phyloP scores from a whole-genome alignment of 37 sponge, comb jelly and placozoan species.

The Cliona cf. orientalis region DNA sequence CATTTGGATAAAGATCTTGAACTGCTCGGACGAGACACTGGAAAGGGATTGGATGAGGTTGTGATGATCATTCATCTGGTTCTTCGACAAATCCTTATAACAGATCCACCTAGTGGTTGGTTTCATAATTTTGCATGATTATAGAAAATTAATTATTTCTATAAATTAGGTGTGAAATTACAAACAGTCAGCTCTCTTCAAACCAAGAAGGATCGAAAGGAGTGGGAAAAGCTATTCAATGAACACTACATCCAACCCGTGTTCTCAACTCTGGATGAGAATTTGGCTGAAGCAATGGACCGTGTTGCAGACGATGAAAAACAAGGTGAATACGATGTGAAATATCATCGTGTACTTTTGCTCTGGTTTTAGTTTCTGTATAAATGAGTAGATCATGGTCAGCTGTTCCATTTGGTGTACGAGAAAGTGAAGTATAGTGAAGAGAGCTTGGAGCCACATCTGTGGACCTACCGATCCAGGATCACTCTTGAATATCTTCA shows the following conservation, averaged over 20 bases:
- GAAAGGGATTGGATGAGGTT: background rate
- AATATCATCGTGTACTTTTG: too few relatives aligned
- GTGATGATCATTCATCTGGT: background rate
- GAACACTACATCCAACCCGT: constrained; percentile 51
- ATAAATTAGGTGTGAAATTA: too few relatives aligned
- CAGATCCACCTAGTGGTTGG: background rate
- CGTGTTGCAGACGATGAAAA: constrained; percentile 52
- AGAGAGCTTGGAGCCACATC: constrained; percentile 36
- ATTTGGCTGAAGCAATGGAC: constrained; percentile 28
- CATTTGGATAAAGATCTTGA: background rate
- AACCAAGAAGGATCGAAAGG: constrained; percentile 9
- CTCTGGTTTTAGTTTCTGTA: too few relatives aligned
- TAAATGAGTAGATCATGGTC: constrained; percentile 79
- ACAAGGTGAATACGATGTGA: too few relatives aligned
- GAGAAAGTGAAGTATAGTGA: constrained; percentile 34
- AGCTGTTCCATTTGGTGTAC: constrained; percentile 65
- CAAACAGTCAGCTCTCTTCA: constrained; percentile 7
- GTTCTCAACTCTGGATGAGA: constrained; percentile 19
- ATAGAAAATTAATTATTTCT: background rate
- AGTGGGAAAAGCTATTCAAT: constrained; percentile 61
- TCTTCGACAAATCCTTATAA: background rate
- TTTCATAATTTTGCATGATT: background rate
- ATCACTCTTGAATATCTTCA: constrained; percentile 67
- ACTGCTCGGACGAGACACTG: background rate
- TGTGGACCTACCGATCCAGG: constrained; percentile 69